Conservation (phyloP, 2,113 vertebrate genomes). For the Rhinopomastus cyanomelas region DNA sequence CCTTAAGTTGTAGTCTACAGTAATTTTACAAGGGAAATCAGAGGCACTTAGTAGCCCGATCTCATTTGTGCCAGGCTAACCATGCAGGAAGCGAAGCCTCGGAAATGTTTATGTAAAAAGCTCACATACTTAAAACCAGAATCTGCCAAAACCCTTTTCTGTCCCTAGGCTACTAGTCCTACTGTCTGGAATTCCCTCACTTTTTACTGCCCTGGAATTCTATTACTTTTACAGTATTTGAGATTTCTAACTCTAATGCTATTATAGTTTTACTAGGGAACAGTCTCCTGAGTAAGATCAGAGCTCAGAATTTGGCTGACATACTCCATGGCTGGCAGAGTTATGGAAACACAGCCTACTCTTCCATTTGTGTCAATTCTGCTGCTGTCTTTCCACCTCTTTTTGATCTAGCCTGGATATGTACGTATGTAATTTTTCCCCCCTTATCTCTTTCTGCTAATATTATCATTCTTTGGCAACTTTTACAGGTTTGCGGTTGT, state of each 20-base stretch:
- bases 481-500: background rate
- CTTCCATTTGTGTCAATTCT: background rate
- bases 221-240: constrained; percentile 14
- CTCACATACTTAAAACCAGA: background rate
- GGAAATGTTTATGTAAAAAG: background rate
- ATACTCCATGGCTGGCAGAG: background rate
- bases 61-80: background rate
- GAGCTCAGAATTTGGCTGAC: constrained; percentile 36
- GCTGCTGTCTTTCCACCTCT: background rate
- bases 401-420: background rate
- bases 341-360: background rate
- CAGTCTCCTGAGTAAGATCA: constrained; percentile 29
- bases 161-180: constrained; percentile 23
- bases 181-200: constrained; percentile 31
- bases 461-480: background rate
- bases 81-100: background rate
- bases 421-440: background rate
- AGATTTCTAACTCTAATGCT: constrained; percentile 30
- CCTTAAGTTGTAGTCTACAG: background rate
- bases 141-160: background rate
- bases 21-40: constrained; percentile 5
- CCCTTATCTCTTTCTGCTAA: background rate
- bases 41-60: background rate
- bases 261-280: constrained; percentile 39
- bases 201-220: constrained; percentile 16